phyloP scores from a whole-genome alignment of 2,888 invertebrate species.

The Lordiphosa fenestrarum region DNA sequence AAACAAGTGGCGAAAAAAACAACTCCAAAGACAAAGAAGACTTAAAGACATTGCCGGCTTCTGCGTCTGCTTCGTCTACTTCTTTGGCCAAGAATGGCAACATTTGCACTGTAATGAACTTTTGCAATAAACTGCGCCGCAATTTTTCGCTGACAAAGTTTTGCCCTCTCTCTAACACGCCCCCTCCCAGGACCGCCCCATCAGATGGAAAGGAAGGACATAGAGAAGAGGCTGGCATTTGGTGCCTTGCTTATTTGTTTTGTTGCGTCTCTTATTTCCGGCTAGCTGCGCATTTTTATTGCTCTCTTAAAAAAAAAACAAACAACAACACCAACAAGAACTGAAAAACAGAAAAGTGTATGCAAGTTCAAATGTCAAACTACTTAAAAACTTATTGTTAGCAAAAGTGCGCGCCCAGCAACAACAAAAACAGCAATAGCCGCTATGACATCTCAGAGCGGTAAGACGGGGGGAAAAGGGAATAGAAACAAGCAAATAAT shows the following conservation, averaged over 20 bases:
- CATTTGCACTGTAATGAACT: constrained; percentile 74
- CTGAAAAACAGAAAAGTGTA: constrained; percentile 38
- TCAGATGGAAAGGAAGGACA: constrained; percentile 1
- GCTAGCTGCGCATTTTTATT: constrained; percentile 72
- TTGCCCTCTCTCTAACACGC: constrained; percentile 33
- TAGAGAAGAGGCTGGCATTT: constrained; percentile 12
- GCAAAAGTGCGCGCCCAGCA: constrained; percentile 51
- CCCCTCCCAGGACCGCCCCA: neutral
- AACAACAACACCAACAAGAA: neutral
- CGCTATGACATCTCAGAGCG: constrained; percentile 12
- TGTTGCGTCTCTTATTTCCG: constrained; percentile 68
- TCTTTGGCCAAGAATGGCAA: constrained; percentile 44
- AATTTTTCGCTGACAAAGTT: constrained; percentile 73
- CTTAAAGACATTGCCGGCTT: constrained; percentile 37
- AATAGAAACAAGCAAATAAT: no score
- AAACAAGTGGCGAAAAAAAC: constrained; percentile 51
- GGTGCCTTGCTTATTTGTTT: constrained; percentile 62
- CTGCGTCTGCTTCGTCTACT: neutral
- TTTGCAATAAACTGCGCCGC: constrained; percentile 74
- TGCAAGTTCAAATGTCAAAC: constrained; percentile 75
- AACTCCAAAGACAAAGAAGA: constrained; percentile 49
- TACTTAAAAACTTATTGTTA: constrained; percentile 74
- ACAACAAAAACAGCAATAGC: constrained; percentile 12
- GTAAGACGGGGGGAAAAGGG: neutral
- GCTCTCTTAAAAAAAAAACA: constrained; percentile 40